Evolutionary conservation across 2,113 vertebrate species (phyloP), one percentile per base, ranked within the genome.

Genomic region (Amazona vittata): DNA sequence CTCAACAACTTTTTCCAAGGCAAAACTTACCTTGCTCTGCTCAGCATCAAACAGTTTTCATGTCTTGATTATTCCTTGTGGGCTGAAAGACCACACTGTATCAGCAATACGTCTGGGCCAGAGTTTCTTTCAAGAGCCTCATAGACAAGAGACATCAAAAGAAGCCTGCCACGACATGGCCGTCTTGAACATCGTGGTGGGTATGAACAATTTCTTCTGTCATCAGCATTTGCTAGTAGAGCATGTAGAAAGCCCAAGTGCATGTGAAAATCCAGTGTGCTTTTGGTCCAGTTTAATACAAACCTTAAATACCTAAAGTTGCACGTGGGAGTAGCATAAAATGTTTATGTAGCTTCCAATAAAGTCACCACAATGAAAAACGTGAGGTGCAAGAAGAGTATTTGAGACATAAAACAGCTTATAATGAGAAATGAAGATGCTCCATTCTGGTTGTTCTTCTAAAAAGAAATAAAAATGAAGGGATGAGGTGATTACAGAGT

Each of bases 21-120:
- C 13, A 67, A 64, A 73, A 65, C 10, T 29, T 31, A 3, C 33
- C 0, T 0, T 35, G 60, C 55, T 4, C 0, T 31, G 31, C 7
- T 59, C 1, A 25, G 41, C 6, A 0, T 17, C 3, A 0, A 55
- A 50, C 2, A 29, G 13, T 26, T 70, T 47, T 19, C 60, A 70
- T 15, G 55, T 49, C 60, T n/a, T 19, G 11, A 12, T 68, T 53
- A 7, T 71, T 53, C 55, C 46, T 13, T 11, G 3, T 37, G 41
- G 20, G 35, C 50, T 33, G 35, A 37, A 87, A 26, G 11, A 26
- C 9, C 52, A 55, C 53, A 5, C 15, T 63, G 55, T 31, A 70
- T 46, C 33, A 39, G 29, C 41, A 75, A 10, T 17, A 13, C 20
- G 44, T 52, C 28, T 12, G 15, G n/a, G 74, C 49, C 49, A 46